Evolutionary conservation across 1,140 invertebrate species (phyloP).

Genomic region (Proctacanthus coquilletti): DNA sequence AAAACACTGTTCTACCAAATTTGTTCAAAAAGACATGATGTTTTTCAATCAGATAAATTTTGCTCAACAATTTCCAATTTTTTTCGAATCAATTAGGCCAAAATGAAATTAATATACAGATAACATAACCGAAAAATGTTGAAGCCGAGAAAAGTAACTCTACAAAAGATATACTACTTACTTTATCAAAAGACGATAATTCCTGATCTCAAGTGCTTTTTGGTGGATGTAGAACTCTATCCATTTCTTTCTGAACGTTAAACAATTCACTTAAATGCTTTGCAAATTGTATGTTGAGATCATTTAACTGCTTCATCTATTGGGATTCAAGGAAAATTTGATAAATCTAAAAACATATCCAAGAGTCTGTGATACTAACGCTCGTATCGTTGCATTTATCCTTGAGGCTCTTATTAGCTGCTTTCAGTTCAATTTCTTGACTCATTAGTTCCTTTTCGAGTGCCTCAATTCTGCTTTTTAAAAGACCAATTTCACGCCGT

Average conservation of each 20-base stretch:
- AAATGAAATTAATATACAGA: not conserved
- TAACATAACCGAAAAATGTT: too few species aligned
- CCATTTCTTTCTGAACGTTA: slow-evolving; percentile 40
- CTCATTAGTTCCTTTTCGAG: slow-evolving; percentile 25
- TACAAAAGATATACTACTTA: too few species aligned
- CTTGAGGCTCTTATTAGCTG: slow-evolving; percentile 23
- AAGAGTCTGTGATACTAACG: slow-evolving; percentile 10
- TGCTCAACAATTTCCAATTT: not conserved
- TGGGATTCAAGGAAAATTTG: slow-evolving; percentile 6
- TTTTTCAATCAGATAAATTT: not conserved
- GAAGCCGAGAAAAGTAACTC: too few species aligned
- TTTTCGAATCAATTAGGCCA: not conserved
- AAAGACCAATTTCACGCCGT: slow-evolving; percentile 22
- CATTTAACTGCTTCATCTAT: slow-evolving; percentile 26
- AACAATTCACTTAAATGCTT: slow-evolving; percentile 23
- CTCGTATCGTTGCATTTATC: slow-evolving; percentile 29
- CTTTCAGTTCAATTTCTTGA: slow-evolving; percentile 26
- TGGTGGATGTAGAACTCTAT: slow-evolving; percentile 25
- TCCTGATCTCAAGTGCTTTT: slow-evolving; percentile 28
- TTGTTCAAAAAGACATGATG: not conserved
- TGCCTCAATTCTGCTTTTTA: slow-evolving; percentile 26
- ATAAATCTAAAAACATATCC: not conserved
- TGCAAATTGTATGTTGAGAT: slow-evolving; percentile 23
- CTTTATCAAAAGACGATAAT: not conserved
- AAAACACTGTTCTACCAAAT: not conserved